phyloP scores from a whole-genome alignment of 2,797 vertebrate genomes.

The Lacerta bilineata region DNA sequence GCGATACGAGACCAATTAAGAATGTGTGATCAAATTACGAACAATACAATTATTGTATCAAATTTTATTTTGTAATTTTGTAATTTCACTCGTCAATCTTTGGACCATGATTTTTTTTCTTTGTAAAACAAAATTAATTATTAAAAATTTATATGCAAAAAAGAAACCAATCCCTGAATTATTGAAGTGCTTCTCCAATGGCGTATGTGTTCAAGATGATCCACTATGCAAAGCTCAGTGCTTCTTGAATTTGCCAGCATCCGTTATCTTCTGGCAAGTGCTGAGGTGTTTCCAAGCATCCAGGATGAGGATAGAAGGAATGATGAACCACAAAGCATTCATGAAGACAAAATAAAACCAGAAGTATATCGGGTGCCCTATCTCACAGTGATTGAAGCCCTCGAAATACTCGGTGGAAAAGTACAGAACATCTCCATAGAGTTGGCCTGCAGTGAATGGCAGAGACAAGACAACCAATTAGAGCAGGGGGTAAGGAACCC shows the following conservation, averaged over 20 bases:
- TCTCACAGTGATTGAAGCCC: conserved; percentile 86
- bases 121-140: too few species aligned
- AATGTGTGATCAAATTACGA: too few species aligned
- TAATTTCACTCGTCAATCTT: too few species aligned
- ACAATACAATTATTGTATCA: too few species aligned
- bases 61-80: too few species aligned
- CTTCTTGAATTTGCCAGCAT: conserved; percentile 72
- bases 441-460: conserved; percentile 82
- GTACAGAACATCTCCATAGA: conserved; percentile 90
- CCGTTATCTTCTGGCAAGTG: conserved; percentile 78
- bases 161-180: background rate
- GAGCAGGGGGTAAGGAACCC: background rate
- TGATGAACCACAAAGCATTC: conserved; percentile 88
- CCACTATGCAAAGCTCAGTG: conserved; percentile 42
- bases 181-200: background rate
- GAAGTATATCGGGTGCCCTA: conserved; percentile 91
- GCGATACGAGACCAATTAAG: too few species aligned
- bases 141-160: too few species aligned
- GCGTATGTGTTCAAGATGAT: background rate
- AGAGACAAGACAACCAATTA: background rate
- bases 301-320: conserved; percentile 84
- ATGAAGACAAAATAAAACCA: conserved; percentile 95
- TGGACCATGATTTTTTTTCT: too few species aligned
- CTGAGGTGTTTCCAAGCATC: conserved; percentile 86
- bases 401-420: conserved; percentile 89